Conservation (phyloP, 2,888 invertebrate species). For the Slavum lentiscoides region DNA sequence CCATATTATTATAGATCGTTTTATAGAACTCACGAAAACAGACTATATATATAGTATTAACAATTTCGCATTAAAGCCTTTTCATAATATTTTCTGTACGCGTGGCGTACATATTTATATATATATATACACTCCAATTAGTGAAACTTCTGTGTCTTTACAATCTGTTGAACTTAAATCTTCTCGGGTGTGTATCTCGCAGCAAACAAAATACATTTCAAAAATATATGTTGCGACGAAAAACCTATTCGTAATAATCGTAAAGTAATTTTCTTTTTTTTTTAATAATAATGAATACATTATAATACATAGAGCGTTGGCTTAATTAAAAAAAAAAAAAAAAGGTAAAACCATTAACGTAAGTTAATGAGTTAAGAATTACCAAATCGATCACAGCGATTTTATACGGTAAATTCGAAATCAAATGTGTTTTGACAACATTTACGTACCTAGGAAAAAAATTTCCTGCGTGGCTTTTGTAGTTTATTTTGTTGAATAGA, state of each 20-base stretch:
- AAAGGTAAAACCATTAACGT: no score
- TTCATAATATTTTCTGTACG: neutral
- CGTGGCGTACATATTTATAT: no score
- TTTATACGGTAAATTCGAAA: no score
- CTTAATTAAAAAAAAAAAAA: no score
- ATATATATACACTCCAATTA: neutral
- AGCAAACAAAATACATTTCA: neutral
- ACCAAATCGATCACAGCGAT: no score
- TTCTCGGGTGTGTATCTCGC: neutral
- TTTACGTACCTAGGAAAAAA: no score
- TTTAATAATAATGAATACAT: no score
- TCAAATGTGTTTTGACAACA: no score
- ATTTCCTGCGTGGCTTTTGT: no score
- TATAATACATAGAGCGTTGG: no score
- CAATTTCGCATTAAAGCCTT: neutral
- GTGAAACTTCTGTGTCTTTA: neutral
- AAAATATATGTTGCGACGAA: neutral
- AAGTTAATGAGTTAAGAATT: no score
- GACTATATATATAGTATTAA: neutral
- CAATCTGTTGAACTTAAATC: neutral
- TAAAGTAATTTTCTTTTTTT: neutral
- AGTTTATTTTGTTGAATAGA: no score
- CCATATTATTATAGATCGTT: neutral
- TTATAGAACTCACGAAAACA: slow-evolving; percentile 15
- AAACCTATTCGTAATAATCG: neutral